Evolutionary conservation across 2,888 invertebrate species (phyloP).

Genomic region (Eutolmus rufibarbis): DNA sequence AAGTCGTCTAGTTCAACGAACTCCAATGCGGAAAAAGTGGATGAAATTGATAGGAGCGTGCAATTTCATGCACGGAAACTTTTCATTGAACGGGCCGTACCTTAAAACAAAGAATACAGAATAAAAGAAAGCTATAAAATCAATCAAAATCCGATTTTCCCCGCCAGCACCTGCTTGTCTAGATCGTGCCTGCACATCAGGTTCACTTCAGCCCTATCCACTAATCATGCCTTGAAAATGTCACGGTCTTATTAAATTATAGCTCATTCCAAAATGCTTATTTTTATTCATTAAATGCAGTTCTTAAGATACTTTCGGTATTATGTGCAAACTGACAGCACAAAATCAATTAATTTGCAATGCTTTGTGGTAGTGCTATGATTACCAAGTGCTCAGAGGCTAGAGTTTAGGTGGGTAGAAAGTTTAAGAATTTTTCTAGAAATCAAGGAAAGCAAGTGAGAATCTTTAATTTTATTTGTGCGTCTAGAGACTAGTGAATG

Average conservation of each 20-base stretch:
- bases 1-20: neutral
- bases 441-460: neutral
- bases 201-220: neutral
- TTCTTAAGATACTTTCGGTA: neutral
- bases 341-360: constrained; percentile 39
- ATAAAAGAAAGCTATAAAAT: neutral
- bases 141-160: neutral
- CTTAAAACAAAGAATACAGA: neutral
- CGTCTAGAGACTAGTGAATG: neutral
- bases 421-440: neutral
- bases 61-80: neutral
- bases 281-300: neutral
- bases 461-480: neutral
- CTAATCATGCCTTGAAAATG: neutral
- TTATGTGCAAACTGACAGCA: neutral
- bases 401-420: neutral
- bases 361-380: constrained; percentile 10
- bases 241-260: neutral
- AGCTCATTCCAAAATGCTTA: constrained; percentile 23
- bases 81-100: neutral
- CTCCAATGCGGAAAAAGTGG: neutral
- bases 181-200: neutral
- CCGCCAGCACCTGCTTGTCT: neutral
- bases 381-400: constrained; percentile 18
- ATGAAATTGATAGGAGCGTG: neutral